A percentile compares a stretch with the other conserved stretches of the same genome.
phyloP scores from a whole-genome alignment of 2,888 invertebrate genomes.

The Protonemura montana region DNA sequence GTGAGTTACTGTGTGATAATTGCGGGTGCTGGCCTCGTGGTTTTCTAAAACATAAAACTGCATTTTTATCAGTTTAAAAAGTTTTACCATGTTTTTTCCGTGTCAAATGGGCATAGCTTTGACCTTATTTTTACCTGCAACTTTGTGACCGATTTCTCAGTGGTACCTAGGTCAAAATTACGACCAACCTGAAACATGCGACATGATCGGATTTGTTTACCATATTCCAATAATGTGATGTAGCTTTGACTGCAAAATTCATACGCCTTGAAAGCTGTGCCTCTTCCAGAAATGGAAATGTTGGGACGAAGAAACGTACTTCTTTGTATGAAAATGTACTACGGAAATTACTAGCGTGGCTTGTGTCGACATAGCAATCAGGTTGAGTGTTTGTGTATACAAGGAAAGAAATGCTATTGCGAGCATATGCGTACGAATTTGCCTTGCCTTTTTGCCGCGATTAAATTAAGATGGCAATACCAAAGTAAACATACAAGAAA shows the following conservation, averaged over 20 bases:
- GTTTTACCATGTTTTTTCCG: not conserved
- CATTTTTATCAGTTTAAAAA: not conserved
- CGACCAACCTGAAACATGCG: not conserved
- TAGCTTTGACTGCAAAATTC: not conserved
- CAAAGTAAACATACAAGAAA: not conserved
- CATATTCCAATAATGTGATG: not conserved
- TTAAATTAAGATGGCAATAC: not conserved
- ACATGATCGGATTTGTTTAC: not conserved
- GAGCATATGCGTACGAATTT: slow-evolving; percentile 1
- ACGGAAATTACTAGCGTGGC: not conserved
- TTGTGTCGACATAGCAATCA: not conserved
- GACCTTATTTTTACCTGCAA: not conserved
- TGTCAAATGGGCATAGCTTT: not conserved
- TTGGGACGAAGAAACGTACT: not conserved
- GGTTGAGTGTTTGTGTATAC: not conserved
- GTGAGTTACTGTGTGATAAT: not conserved
- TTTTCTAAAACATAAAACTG: not conserved
- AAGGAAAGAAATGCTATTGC: not conserved
- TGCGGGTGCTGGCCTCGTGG: not conserved
- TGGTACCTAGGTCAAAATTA: slow-evolving; percentile 12
- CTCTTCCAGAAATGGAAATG: not conserved
- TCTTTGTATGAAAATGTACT: not conserved
- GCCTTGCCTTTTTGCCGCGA: not conserved
- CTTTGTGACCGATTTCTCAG: not conserved
- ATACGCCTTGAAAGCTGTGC: not conserved